Conservation (phyloP, 2,797 vertebrate genomes). For the Nannoperca obscura region DNA sequence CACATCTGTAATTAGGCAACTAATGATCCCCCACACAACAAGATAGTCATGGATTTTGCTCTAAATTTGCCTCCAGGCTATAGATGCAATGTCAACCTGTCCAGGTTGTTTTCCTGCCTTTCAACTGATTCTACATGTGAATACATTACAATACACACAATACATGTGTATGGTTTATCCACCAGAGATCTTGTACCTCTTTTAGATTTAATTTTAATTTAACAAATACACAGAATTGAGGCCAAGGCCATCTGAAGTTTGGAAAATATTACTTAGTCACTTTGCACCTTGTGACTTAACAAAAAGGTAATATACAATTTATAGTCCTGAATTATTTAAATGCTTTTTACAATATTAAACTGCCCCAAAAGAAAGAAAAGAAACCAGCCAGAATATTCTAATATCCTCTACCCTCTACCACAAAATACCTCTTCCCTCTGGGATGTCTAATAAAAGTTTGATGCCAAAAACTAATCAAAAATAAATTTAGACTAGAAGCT, state of each 20-base stretch:
- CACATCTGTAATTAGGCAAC: not conserved
- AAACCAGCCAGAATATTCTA: not conserved
- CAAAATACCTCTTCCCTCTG: not conserved
- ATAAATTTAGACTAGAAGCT: too few relatives aligned
- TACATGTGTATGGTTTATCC: not conserved
- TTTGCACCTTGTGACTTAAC: not conserved
- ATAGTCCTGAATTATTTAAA: not conserved
- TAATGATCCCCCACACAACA: constrained; percentile 17
- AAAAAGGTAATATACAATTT: not conserved
- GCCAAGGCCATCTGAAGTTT: not conserved
- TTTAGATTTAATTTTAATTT: not conserved
- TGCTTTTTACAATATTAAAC: not conserved
- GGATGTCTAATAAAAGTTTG: not conserved
- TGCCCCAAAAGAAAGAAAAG: not conserved
- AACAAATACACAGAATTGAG: not conserved
- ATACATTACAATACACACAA: not conserved
- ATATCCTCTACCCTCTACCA: not conserved
- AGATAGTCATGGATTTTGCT: not conserved
- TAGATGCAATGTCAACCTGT: not conserved
- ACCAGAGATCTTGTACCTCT: not conserved
- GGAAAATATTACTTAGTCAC: not conserved
- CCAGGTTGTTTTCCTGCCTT: not conserved
- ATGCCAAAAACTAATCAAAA: not conserved
- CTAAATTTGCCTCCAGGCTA: not conserved
- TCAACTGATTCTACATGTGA: not conserved